Conservation (phyloP, 2,888 invertebrate species). For the Tiliacea citrago region DNA sequence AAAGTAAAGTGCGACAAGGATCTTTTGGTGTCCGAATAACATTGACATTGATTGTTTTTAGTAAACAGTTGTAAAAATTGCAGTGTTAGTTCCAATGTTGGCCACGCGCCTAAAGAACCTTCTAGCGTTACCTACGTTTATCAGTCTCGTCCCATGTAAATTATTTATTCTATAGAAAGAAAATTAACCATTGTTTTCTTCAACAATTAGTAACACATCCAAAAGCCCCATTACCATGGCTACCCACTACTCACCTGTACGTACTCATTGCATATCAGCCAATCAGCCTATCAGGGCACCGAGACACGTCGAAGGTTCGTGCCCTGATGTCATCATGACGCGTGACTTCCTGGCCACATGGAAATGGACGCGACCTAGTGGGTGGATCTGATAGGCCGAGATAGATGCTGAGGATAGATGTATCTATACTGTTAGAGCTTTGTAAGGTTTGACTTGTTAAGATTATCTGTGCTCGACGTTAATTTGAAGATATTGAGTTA, state of each 20-base stretch:
- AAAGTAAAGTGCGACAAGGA: no score
- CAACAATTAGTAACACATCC: slow-evolving; percentile 11
- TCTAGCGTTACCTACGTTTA: no score
- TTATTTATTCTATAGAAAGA: no score
- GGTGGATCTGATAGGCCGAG: slow-evolving; percentile 52
- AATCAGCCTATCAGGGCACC: slow-evolving; percentile 52
- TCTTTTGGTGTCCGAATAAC: no score
- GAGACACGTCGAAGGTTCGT: slow-evolving; percentile 61
- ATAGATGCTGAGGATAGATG: slow-evolving; percentile 20
- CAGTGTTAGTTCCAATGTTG: no score
- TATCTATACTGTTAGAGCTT: not conserved
- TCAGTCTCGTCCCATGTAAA: no score
- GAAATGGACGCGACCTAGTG: slow-evolving; percentile 45
- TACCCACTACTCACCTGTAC: slow-evolving; percentile 54
- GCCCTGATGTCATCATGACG: slow-evolving; percentile 62
- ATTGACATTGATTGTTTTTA: no score
- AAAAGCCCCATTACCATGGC: slow-evolving; percentile 19
- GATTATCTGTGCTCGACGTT: not conserved
- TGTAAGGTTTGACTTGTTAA: slow-evolving; percentile 28
- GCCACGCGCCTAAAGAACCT: no score
- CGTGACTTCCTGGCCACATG: slow-evolving; percentile 61
- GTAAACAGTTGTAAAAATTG: no score
- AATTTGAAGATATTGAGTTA: not conserved
- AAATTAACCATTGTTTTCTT: no score
- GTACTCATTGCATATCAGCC: slow-evolving; percentile 55